phyloP scores from a whole-genome alignment of 2,888 invertebrate species.

The Machimus rusticus region DNA sequence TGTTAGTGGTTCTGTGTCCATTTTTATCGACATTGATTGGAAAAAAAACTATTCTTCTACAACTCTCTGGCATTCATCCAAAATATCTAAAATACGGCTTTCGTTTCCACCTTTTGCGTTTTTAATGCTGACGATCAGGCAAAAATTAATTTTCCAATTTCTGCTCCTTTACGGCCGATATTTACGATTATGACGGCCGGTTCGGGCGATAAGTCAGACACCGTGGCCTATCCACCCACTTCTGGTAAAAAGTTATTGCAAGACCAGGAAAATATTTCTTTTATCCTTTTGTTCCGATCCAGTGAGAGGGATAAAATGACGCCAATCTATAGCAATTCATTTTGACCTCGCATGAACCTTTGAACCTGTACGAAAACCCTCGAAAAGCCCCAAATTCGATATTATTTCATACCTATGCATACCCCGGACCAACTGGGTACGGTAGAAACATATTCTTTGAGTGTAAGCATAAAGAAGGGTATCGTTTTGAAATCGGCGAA shows the following conservation, averaged over 20 bases:
- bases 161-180: neutral
- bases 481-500: neutral
- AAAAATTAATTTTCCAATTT: neutral
- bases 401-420: neutral
- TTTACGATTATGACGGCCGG: neutral
- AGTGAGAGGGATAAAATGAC: neutral
- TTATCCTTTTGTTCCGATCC: neutral
- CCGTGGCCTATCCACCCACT: neutral
- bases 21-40: neutral
- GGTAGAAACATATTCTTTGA: neutral
- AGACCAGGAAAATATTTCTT: neutral
- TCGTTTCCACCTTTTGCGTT: neutral
- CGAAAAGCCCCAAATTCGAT: neutral
- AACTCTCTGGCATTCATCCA: neutral
- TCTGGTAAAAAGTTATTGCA: neutral
- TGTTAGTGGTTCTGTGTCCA: neutral
- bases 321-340: slow-evolving; percentile 31
- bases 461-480: neutral
- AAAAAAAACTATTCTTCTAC: neutral
- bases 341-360: neutral
- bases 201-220: neutral
- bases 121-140: neutral
- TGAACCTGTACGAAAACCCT: neutral
- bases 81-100: neutral
- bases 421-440: neutral